Percentiles rank a stretch among this genome's conserved stretches.
Evolutionary conservation across 2,888 invertebrate species (phyloP).

Genomic region (Drosophila melanosoma): DNA sequence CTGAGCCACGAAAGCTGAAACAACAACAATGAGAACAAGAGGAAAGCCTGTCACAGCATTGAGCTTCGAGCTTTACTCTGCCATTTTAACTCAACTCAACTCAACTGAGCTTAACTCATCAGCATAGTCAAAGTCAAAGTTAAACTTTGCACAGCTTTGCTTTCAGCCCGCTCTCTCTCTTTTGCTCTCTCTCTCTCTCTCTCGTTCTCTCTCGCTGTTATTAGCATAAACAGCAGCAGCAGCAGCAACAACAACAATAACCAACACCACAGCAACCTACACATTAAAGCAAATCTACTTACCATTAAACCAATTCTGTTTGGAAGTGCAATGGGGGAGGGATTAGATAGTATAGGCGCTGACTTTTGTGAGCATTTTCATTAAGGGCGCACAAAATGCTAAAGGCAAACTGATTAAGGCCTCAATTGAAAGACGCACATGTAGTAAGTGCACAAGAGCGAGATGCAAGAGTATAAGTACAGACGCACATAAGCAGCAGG

Average conservation of each 20-base stretch:
- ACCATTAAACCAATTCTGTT: conserved; percentile 75
- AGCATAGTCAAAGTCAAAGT: conserved; percentile 47
- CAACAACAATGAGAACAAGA: conserved; percentile 6
- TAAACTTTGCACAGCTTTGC: conserved; percentile 34
- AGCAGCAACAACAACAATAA: conserved; percentile 25
- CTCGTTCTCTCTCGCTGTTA: conserved; percentile 4
- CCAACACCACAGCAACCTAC: conserved; percentile 12
- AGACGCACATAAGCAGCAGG: conserved; percentile 10
- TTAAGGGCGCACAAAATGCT: conserved; percentile 65
- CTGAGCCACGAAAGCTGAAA: neutral
- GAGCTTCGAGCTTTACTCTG: conserved; percentile 58
- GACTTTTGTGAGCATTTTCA: conserved; percentile 58
- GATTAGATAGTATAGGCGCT: neutral
- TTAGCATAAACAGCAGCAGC: conserved; percentile 44
- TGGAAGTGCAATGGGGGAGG: neutral
- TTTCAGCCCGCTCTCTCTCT: conserved; percentile 12
- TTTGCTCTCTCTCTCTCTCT: neutral
- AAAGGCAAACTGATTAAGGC: conserved; percentile 78
- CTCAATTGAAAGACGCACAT: conserved; percentile 58
- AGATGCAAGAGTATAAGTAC: conserved; percentile 28
- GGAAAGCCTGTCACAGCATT: conserved; percentile 51
- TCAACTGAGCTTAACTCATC: conserved; percentile 48
- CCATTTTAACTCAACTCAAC: conserved; percentile 33
- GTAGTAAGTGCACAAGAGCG: conserved; percentile 36
- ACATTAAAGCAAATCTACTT: conserved; percentile 73